Evolutionary conservation across 2,113 vertebrate genomes (phyloP).

Genomic region (Muntiacus muntjak): DNA sequence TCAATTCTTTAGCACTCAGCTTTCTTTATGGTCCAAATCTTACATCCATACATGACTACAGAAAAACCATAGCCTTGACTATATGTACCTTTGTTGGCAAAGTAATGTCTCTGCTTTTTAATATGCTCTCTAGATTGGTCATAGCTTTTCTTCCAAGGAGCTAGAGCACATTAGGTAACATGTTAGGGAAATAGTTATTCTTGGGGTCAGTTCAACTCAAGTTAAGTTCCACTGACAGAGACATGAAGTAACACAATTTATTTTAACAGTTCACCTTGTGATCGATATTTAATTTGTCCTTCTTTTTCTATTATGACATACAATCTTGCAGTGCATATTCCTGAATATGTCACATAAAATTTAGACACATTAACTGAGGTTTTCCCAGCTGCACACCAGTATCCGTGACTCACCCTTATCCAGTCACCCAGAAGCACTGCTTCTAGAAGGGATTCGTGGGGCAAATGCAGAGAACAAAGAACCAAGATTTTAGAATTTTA

Average conservation of each 20-base stretch:
- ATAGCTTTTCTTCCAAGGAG: not conserved
- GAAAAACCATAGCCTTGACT: not conserved
- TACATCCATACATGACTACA: not conserved
- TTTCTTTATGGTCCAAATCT: not conserved
- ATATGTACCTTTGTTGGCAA: not conserved
- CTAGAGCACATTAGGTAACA: not conserved
- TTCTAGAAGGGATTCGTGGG: not conserved
- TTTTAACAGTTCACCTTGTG: not conserved
- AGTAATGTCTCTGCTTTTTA: not conserved
- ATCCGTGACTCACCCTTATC: not conserved
- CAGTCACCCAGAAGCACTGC: not conserved
- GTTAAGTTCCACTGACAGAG: not conserved
- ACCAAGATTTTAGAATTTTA: not conserved
- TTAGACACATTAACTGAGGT: not conserved
- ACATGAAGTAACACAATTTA: not conserved
- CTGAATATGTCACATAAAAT: not conserved
- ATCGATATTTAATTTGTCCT: not conserved
- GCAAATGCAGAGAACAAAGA: not conserved
- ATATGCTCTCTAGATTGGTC: not conserved
- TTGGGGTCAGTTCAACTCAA: not conserved
- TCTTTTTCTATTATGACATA: not conserved
- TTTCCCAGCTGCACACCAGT: not conserved
- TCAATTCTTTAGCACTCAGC: not conserved
- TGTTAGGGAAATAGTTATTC: not conserved
- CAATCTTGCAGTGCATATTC: not conserved